These are phyloP conservation scores for Candidula unifasciata DNA, from an alignment of 2,888 invertebrate genomes.

Conservation along the genomic window DNA sequence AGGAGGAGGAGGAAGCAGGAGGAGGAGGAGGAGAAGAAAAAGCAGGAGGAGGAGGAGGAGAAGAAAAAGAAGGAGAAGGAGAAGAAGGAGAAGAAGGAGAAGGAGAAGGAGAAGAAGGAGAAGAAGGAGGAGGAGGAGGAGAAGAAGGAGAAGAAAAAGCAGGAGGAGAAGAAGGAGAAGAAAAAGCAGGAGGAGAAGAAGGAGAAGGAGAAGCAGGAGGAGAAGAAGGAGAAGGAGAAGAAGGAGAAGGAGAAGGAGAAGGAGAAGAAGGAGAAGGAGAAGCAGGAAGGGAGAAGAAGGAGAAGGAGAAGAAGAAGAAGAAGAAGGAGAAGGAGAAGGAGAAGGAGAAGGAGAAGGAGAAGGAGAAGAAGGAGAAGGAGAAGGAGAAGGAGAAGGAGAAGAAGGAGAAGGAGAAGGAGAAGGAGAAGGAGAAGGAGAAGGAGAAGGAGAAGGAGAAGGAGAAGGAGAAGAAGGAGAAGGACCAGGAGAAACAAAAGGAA, in stretches of 20 bases:
- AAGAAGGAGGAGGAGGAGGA: conserved; percentile 6
- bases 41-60: neutral
- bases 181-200: too few species aligned
- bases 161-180: too few species aligned
- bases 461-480: too few species aligned
- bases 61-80: neutral
- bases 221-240: neutral
- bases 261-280: neutral
- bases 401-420: conserved; percentile 34
- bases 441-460: neutral
- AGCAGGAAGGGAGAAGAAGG: neutral
- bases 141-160: too few species aligned
- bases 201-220: too few species aligned
- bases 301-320: neutral
- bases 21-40: too few species aligned
- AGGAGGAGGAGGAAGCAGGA: too few species aligned
- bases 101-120: conserved; percentile 24
- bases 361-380: conserved; percentile 22
- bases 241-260: neutral
- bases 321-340: neutral
- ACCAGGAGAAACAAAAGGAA: too few species aligned
- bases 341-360: conserved; percentile 18
- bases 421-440: conserved; percentile 20
- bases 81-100: conserved; percentile 30
- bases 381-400: conserved; percentile 24